Evolutionary conservation across 2,888 invertebrate species (phyloP).

Genomic region (Germaria angustata): DNA sequence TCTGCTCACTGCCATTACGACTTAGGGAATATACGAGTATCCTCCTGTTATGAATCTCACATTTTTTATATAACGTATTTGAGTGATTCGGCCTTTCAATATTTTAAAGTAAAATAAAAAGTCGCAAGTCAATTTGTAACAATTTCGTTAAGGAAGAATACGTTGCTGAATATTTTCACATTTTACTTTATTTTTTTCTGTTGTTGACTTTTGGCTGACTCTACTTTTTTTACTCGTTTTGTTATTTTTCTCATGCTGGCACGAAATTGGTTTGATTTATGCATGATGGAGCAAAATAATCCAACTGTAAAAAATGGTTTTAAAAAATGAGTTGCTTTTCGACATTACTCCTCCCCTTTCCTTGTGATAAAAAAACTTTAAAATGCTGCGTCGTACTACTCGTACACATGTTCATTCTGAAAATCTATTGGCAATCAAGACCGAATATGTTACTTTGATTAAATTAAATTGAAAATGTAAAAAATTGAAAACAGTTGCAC

Average conservation of each 20-base stretch:
- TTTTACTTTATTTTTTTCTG: conserved; percentile 42
- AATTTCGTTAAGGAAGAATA: conserved; percentile 11
- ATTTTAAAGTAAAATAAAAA: conserved; percentile 9
- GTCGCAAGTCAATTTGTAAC: conserved; percentile 41
- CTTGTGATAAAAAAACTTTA: neutral
- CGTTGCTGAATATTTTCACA: neutral
- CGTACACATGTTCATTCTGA: neutral
- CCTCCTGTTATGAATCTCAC: no score
- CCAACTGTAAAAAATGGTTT: conserved; percentile 75
- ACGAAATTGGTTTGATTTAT: conserved; percentile 74
- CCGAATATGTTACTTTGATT: neutral
- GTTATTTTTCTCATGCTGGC: conserved; percentile 39
- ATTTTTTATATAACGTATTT: neutral
- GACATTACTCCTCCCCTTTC: no score
- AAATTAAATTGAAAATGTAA: neutral
- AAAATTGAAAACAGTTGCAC: no score
- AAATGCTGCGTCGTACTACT: neutral
- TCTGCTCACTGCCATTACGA: no score
- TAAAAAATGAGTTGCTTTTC: conserved; percentile 69
- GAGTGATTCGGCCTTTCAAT: neutral
- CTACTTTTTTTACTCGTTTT: conserved; percentile 36
- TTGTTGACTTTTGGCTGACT: conserved; percentile 43
- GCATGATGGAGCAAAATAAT: conserved; percentile 77
- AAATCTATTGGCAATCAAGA: neutral
- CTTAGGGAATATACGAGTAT: no score